Evolutionary conservation across 2,113 vertebrate species (phyloP).

Genomic region (Trachemys scripta): DNA sequence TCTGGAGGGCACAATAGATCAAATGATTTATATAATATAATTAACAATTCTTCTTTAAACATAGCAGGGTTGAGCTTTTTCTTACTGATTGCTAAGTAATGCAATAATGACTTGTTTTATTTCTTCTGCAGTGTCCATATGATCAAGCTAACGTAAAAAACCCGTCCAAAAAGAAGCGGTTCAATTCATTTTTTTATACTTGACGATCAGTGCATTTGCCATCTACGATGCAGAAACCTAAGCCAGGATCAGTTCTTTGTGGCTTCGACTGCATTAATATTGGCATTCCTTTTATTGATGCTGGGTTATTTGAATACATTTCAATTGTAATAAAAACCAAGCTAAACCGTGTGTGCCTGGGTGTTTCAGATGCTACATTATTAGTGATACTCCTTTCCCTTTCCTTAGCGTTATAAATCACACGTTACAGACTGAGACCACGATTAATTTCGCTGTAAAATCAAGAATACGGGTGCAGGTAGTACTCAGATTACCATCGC

Average conservation of each 20-base stretch:
- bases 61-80: conserved; percentile 40
- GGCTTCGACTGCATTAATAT: not conserved
- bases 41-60: conserved; percentile 65
- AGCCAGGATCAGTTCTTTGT: not conserved
- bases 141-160: conserved; percentile 89
- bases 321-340: conserved; percentile 63
- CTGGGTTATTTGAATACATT: conserved; percentile 14
- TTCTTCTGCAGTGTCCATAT: conserved; percentile 87
- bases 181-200: conserved; percentile 84
- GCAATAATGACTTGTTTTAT: conserved; percentile 68
- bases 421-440: not conserved
- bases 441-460: not conserved
- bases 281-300: conserved; percentile 9
- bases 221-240: not conserved
- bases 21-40: conserved; percentile 68
- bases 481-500: not conserved
- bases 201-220: conserved; percentile 28
- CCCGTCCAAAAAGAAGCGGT: conserved; percentile 84
- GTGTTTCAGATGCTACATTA: conserved; percentile 26
- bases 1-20: conserved; percentile 59
- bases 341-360: conserved; percentile 23
- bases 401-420: conserved; percentile 18
- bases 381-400: conserved; percentile 7
- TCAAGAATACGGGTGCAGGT: not conserved
- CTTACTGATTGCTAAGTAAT: conserved; percentile 49